A percentile compares a stretch with the other conserved stretches of the same genome.
Evolutionary conservation across 1,140 invertebrate genomes (phyloP).

Genomic region (Brachystomella parvula): DNA sequence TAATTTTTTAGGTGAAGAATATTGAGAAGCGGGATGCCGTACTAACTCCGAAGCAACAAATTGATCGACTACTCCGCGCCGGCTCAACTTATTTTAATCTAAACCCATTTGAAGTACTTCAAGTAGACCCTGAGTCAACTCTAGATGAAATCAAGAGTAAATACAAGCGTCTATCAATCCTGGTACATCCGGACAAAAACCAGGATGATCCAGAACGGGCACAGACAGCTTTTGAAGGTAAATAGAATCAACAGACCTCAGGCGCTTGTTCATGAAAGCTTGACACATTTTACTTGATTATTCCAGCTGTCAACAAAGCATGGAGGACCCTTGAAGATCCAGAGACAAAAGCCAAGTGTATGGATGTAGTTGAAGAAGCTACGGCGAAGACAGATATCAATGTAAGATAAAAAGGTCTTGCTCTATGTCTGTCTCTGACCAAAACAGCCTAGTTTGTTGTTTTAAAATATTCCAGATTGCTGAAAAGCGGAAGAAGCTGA

Average conservation of each 20-base stretch:
- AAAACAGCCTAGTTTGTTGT: constrained; percentile 7
- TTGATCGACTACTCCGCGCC: constrained; percentile 80
- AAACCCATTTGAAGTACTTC: constrained; percentile 91
- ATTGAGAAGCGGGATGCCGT: constrained; percentile 86
- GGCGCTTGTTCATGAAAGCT: neutral
- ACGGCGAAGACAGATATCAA: constrained; percentile 87
- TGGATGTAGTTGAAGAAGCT: constrained; percentile 95
- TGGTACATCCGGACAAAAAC: constrained; percentile 99
- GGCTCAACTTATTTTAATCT: constrained; percentile 94
- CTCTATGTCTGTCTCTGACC: too few species aligned
- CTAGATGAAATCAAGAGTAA: constrained; percentile 93
- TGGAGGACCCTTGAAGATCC: constrained; percentile 96
- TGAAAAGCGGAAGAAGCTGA: constrained; percentile 88
- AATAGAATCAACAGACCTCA: constrained; percentile 32
- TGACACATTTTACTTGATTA: constrained; percentile 26
- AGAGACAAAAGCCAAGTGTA: constrained; percentile 82
- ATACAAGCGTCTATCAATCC: constrained; percentile 89
- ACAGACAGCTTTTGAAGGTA: constrained; percentile 83
- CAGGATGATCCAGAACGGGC: constrained; percentile 90
- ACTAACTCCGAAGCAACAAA: constrained; percentile 88
- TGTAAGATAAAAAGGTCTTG: constrained; percentile 50
- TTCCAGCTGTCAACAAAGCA: constrained; percentile 81
- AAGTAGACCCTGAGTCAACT: constrained; percentile 80
- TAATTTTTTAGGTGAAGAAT: constrained; percentile 81
- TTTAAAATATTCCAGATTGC: constrained; percentile 58